These are phyloP conservation scores for Drosophila grimshawi DNA, from an alignment of 1,140 invertebrate genomes.

Conservation along the genomic window DNA sequence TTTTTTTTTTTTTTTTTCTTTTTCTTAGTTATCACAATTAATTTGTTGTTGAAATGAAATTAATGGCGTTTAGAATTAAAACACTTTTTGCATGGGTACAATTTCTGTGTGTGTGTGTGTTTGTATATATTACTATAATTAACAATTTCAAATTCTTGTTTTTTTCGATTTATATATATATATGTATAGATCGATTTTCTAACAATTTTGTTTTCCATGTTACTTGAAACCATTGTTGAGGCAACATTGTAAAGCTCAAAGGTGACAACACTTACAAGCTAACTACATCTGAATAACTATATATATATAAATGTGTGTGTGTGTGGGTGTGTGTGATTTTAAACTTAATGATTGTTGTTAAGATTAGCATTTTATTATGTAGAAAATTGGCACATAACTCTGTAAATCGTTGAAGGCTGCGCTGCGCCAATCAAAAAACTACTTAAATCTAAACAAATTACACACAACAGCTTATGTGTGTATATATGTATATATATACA, in stretches of 20 bases:
- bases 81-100: background rate
- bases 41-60: slow-evolving; percentile 59
- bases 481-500: background rate
- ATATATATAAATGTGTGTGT: slow-evolving; percentile 1
- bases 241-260: slow-evolving; percentile 82
- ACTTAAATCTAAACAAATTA: slow-evolving; percentile 58
- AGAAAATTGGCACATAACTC: slow-evolving; percentile 77
- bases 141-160: slow-evolving; percentile 58
- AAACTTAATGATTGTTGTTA: slow-evolving; percentile 43
- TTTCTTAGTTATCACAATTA: slow-evolving; percentile 65
- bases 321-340: slow-evolving; percentile 18
- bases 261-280: slow-evolving; percentile 76
- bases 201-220: slow-evolving; percentile 65
- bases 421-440: slow-evolving; percentile 69
- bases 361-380: slow-evolving; percentile 45
- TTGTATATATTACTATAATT: slow-evolving; percentile 40
- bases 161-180: slow-evolving; percentile 9
- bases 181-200: slow-evolving; percentile 41
- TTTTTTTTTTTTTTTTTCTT: slow-evolving; percentile 13
- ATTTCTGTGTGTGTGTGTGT: slow-evolving; percentile 9
- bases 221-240: slow-evolving; percentile 80
- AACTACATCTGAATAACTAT: slow-evolving; percentile 34
- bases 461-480: background rate
- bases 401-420: slow-evolving; percentile 69
- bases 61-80: slow-evolving; percentile 48